Evolutionary conservation across 1,140 invertebrate species (phyloP).

Genomic region (Cheumatopsyche charites): DNA sequence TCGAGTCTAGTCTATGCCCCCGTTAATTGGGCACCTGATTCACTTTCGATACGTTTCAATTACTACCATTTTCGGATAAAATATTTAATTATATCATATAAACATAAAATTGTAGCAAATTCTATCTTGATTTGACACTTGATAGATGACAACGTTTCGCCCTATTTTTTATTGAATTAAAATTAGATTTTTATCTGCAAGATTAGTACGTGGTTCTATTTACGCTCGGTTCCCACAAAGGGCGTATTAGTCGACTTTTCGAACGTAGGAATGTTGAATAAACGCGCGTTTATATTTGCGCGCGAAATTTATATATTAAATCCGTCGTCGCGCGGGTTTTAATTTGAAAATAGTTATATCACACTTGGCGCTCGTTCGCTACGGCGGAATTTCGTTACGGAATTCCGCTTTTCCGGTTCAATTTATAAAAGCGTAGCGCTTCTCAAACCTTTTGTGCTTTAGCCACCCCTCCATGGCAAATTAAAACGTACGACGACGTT

Average conservation of each 20-base stretch:
- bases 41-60: constrained; percentile 32
- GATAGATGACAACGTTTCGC: too few species aligned
- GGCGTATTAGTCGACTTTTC: too few species aligned
- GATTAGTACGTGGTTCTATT: too few species aligned
- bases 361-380: constrained; percentile 29
- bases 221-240: too few species aligned
- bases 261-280: too few species aligned
- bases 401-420: constrained; percentile 28
- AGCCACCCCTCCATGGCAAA: not conserved
- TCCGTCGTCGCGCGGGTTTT: constrained; percentile 28
- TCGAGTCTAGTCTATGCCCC: constrained; percentile 26
- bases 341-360: constrained; percentile 33
- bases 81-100: not conserved
- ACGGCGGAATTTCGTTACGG: constrained; percentile 27
- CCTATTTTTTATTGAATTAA: too few species aligned
- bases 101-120: too few species aligned
- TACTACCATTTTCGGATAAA: constrained; percentile 9
- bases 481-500: constrained; percentile 6
- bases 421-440: constrained; percentile 20
- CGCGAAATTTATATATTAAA: constrained; percentile 25
- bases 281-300: not conserved
- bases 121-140: too few species aligned
- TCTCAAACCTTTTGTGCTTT: constrained; percentile 10
- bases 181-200: too few species aligned
- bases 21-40: constrained; percentile 28